Percentiles rank a stretch among this genome's conserved stretches.
These are phyloP conservation scores for Lontra canadensis DNA, from an alignment of 2,113 vertebrate genomes.

Conservation along the genomic window DNA sequence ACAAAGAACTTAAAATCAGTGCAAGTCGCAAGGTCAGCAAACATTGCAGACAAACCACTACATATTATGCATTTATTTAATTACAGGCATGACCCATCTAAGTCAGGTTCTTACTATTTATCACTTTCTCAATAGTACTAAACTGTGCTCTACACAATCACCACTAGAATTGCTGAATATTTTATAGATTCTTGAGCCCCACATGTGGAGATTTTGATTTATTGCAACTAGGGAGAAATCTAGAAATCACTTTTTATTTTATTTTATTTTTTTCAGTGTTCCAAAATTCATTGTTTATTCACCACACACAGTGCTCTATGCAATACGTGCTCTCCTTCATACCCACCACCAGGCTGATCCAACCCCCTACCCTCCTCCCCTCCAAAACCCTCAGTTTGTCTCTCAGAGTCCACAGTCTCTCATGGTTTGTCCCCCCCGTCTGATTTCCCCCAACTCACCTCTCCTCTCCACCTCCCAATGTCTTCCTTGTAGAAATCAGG, in stretches of 20 bases:
- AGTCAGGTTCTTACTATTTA: neutral
- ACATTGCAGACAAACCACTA: neutral
- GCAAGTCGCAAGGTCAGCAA: neutral
- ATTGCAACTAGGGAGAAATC: neutral
- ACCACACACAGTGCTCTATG: too few relatives aligned
- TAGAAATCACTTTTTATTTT: neutral
- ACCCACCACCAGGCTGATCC: too few relatives aligned
- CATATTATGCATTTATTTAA: neutral
- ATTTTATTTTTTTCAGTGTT: too few relatives aligned
- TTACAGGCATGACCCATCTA: neutral
- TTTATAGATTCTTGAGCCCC: neutral
- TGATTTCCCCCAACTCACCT: too few relatives aligned
- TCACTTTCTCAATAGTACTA: neutral
- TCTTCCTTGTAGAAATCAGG: neutral
- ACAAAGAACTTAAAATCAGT: slow-evolving; percentile 5
- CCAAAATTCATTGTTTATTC: too few relatives aligned
- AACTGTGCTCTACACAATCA: neutral
- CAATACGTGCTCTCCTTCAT: too few relatives aligned
- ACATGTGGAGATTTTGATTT: neutral
- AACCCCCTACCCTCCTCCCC: too few relatives aligned
- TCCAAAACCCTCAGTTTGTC: too few relatives aligned
- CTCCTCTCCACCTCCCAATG: too few relatives aligned
- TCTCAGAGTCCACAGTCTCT: too few relatives aligned
- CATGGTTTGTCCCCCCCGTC: too few relatives aligned
- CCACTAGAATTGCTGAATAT: neutral